Conservation (phyloP, 2,888 invertebrate species). For the Syrphus vitripennis region DNA sequence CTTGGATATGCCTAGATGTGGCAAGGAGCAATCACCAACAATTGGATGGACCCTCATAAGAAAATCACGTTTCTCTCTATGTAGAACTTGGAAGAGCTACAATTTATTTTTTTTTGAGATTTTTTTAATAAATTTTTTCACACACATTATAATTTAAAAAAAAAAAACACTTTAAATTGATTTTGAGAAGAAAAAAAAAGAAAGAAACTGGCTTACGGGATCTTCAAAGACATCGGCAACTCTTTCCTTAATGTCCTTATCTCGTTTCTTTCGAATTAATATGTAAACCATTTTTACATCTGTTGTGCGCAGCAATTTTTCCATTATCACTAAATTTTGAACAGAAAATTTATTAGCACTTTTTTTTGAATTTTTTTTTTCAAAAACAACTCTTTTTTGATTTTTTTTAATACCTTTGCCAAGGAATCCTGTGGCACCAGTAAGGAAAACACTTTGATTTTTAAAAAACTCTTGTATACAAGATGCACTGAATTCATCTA, state of each 20-base stretch:
- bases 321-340: slow-evolving; percentile 82
- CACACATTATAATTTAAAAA: slow-evolving; percentile 1
- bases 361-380: background rate
- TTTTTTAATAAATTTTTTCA: background rate
- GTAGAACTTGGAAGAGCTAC: slow-evolving; percentile 74
- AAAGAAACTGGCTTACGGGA: slow-evolving; percentile 81
- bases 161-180: too few relatives aligned
- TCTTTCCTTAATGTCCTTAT: slow-evolving; percentile 85
- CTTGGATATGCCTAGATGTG: slow-evolving; percentile 79
- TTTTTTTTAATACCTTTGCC: slow-evolving; percentile 78
- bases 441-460: slow-evolving; percentile 84
- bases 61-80: slow-evolving; percentile 74
- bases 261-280: slow-evolving; percentile 84
- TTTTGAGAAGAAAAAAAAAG: background rate
- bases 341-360: slow-evolving; percentile 19
- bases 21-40: slow-evolving; percentile 79
- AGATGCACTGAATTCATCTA: slow-evolving; percentile 71
- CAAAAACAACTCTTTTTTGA: background rate
- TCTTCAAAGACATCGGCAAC: slow-evolving; percentile 87
- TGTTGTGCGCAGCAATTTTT: slow-evolving; percentile 84
- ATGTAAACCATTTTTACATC: slow-evolving; percentile 83
- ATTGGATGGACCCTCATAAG: slow-evolving; percentile 80
- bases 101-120: slow-evolving; percentile 4
- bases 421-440: slow-evolving; percentile 84
- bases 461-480: slow-evolving; percentile 83